Percentiles rank a stretch among this genome's conserved stretches.
Evolutionary conservation across 35 echinoderm and acorn worm species (phyloP).

Genomic region (Acanthaster planci): DNA sequence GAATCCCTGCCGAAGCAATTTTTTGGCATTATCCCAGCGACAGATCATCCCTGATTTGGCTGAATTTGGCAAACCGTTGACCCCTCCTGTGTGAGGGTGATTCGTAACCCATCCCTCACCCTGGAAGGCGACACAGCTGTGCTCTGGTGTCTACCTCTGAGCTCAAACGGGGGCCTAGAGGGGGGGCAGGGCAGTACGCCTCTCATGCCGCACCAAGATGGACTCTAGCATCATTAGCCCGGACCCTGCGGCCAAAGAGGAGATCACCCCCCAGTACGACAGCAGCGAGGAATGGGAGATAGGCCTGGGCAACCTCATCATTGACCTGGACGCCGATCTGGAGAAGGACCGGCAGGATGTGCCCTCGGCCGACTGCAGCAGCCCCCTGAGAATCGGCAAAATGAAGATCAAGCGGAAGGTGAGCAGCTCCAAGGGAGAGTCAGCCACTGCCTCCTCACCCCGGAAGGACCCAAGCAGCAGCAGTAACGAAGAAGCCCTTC

Average conservation of each 20-base stretch:
- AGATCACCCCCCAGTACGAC: slow-evolving; percentile 77
- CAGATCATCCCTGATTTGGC: neutral
- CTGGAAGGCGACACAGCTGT: neutral
- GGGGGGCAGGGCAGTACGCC: slow-evolving; percentile 7
- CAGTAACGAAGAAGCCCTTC: neutral
- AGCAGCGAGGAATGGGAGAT: slow-evolving; percentile 99
- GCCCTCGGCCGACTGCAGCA: slow-evolving; percentile 64
- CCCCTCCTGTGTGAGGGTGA: neutral
- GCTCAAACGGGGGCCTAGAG: neutral
- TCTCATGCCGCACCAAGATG: slow-evolving; percentile 24
- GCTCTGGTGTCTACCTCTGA: neutral
- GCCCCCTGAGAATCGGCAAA: slow-evolving; percentile 94
- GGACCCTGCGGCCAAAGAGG: slow-evolving; percentile 60
- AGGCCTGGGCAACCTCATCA: slow-evolving; percentile 94
- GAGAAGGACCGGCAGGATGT: slow-evolving; percentile 92
- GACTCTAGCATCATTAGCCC: slow-evolving; percentile 41
- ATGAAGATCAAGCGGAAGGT: slow-evolving; percentile 99
- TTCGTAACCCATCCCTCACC: neutral
- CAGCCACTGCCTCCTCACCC: slow-evolving; percentile 21
- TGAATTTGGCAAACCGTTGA: neutral
- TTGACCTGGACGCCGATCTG: slow-evolving; percentile 96
- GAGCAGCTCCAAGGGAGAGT: slow-evolving; percentile 64
- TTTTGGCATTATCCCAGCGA: neutral
- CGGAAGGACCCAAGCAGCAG: slow-evolving; percentile 36
- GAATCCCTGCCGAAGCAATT: neutral